Evolutionary conservation across 2,113 vertebrate genomes (phyloP).

Genomic region (Mesitornis unicolor): DNA sequence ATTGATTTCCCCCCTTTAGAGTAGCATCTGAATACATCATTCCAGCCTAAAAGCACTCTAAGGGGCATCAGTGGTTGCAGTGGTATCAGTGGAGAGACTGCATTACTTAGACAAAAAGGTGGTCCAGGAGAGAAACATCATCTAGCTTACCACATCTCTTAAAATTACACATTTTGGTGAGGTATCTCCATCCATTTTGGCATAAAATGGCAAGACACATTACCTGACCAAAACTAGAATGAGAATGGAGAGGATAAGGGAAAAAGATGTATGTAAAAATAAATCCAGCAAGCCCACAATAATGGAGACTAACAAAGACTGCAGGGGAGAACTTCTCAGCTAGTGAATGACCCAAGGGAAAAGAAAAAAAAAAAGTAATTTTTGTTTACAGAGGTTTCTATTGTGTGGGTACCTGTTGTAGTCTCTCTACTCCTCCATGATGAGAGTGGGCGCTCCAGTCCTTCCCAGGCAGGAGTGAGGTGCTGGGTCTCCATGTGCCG

Average conservation of each 20-base stretch:
- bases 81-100: neutral
- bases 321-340: neutral
- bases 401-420: neutral
- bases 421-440: neutral
- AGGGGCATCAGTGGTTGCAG: neutral
- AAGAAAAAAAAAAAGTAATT: neutral
- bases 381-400: neutral
- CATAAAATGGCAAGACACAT: neutral
- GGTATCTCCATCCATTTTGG: neutral
- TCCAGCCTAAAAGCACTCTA: neutral
- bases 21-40: neutral
- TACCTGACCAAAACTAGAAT: neutral
- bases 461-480: neutral
- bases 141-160: neutral
- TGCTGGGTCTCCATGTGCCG: neutral
- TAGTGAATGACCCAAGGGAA: neutral
- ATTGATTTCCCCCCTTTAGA: neutral
- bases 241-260: neutral
- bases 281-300: neutral
- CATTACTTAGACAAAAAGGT: neutral
- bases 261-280: neutral
- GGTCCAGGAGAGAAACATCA: neutral
- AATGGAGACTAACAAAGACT: neutral
- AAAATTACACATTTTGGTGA: neutral
- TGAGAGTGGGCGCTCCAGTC: fast-evolving